These are phyloP conservation scores for Plutomurus gul DNA, from an alignment of 1,140 invertebrate species.

Conservation along the genomic window DNA sequence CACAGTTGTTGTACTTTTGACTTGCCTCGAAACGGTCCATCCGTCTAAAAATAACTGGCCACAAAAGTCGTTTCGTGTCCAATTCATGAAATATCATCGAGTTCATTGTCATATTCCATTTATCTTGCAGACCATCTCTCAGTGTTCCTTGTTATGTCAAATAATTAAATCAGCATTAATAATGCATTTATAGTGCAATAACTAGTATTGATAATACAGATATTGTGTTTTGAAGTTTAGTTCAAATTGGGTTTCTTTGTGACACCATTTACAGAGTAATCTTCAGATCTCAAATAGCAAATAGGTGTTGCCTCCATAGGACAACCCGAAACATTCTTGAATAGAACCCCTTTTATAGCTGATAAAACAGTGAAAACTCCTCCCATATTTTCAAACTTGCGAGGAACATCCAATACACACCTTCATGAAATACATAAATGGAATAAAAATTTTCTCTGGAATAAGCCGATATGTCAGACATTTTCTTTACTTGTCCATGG, in stretches of 20 bases:
- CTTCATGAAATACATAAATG: too few species aligned
- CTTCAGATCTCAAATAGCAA: slow-evolving; percentile 30
- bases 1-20: slow-evolving; percentile 43
- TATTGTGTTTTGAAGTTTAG: background rate
- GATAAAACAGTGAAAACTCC: slow-evolving; percentile 10
- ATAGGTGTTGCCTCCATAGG: slow-evolving; percentile 1
- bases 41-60: slow-evolving; percentile 38
- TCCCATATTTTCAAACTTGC: too few species aligned
- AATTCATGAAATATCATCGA: slow-evolving; percentile 45
- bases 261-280: slow-evolving; percentile 37
- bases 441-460: too few species aligned
- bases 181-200: too few species aligned
- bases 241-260: background rate
- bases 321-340: background rate
- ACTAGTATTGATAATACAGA: background rate
- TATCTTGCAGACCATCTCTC: background rate
- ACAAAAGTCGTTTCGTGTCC: slow-evolving; percentile 39
- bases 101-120: slow-evolving; percentile 38
- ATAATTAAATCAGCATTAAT: too few species aligned
- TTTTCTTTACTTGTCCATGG: too few species aligned
- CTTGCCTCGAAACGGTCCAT: slow-evolving; percentile 44
- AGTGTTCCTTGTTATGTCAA: too few species aligned
- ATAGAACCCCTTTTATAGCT: slow-evolving; percentile 6
- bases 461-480: too few species aligned
- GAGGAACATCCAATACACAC: too few species aligned